These are phyloP conservation scores for Andrena dorsata DNA, from an alignment of 2,888 invertebrate species.

Conservation along the genomic window DNA sequence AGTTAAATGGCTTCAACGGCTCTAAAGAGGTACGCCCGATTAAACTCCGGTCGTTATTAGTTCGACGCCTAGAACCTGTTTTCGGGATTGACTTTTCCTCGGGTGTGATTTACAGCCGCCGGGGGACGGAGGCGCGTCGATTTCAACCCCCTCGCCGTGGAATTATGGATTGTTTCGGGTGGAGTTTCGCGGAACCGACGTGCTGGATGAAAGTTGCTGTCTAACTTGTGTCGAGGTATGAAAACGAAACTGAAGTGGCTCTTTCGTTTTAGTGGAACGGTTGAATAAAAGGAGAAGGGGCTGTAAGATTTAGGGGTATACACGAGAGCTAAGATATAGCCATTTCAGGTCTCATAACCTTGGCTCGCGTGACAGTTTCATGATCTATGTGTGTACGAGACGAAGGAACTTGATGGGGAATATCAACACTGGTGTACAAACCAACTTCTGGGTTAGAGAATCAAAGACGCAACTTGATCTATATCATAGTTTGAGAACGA, in stretches of 20 bases:
- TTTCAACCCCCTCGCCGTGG: neutral
- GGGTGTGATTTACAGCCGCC: constrained; percentile 38
- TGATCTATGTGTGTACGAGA: constrained; percentile 54
- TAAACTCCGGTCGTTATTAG: constrained; percentile 60
- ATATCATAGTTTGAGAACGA: too few relatives aligned
- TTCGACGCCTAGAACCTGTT: constrained; percentile 38
- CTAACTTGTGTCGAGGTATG: neutral
- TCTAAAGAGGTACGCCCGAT: constrained; percentile 52
- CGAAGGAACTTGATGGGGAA: constrained; percentile 39
- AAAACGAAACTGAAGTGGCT: neutral
- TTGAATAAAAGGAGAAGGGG: neutral
- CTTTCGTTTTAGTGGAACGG: neutral
- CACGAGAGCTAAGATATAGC: constrained; percentile 36
- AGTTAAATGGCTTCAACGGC: constrained; percentile 59
- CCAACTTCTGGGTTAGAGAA: constrained; percentile 7
- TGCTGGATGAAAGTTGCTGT: neutral
- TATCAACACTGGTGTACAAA: neutral
- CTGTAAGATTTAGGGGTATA: too few relatives aligned
- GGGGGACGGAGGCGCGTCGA: neutral
- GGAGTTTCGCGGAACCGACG: constrained; percentile 6
- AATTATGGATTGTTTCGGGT: constrained; percentile 4
- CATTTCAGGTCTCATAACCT: constrained; percentile 52
- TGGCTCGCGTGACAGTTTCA: constrained; percentile 56
- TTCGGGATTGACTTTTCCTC: constrained; percentile 41
- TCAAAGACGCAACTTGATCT: too few relatives aligned